Evolutionary conservation across 1,140 invertebrate species (phyloP).

Genomic region (Dendroctonus ponderosae): DNA sequence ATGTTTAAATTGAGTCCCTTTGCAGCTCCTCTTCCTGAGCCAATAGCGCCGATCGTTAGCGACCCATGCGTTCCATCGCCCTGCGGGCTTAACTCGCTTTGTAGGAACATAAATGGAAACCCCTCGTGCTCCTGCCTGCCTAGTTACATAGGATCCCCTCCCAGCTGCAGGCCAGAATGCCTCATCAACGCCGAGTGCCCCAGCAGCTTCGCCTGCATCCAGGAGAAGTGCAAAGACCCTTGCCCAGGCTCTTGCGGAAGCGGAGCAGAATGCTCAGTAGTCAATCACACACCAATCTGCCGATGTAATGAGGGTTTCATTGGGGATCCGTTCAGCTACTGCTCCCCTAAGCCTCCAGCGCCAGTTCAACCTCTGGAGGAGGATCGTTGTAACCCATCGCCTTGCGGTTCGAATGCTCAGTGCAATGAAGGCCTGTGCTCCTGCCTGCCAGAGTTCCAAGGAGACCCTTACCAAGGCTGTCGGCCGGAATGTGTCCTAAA

Average conservation of each 20-base stretch:
- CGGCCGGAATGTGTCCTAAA: constrained; percentile 68
- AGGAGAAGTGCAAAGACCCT: constrained; percentile 65
- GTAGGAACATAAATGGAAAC: constrained; percentile 59
- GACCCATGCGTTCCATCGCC: constrained; percentile 66
- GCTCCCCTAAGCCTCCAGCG: constrained; percentile 51
- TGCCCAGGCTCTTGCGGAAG: constrained; percentile 68
- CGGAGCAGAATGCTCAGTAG: constrained; percentile 60
- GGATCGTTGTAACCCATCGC: constrained; percentile 53
- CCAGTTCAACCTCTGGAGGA: constrained; percentile 34
- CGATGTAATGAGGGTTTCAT: constrained; percentile 64
- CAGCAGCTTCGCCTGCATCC: constrained; percentile 60
- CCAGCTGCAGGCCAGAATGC: constrained; percentile 69
- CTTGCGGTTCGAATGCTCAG: constrained; percentile 53
- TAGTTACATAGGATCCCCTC: constrained; percentile 67
- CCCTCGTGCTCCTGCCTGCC: constrained; percentile 64
- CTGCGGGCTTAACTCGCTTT: constrained; percentile 69
- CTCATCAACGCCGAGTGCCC: constrained; percentile 63
- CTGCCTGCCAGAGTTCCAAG: constrained; percentile 55
- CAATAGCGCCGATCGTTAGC: constrained; percentile 33
- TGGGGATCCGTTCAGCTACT: constrained; percentile 69
- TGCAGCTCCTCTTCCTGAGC: constrained; percentile 41
- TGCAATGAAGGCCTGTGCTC: constrained; percentile 53
- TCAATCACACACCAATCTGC: constrained; percentile 64
- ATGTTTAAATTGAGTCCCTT: constrained; percentile 3
- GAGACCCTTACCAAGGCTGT: constrained; percentile 57